Conservation (phyloP, 2,797 vertebrate genomes). For the Alectoris magna region DNA sequence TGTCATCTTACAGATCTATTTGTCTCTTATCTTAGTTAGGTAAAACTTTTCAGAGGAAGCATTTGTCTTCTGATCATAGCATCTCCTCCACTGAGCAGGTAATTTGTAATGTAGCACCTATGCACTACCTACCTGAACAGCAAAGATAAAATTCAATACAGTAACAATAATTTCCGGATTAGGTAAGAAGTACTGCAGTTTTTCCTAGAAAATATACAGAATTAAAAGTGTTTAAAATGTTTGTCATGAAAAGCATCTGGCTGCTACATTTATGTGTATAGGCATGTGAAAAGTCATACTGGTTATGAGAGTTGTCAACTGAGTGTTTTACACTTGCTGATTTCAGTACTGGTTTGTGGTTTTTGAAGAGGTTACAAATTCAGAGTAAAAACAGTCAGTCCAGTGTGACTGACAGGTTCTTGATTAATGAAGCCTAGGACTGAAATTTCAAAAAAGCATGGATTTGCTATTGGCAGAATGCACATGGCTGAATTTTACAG, state of each 20-base stretch:
- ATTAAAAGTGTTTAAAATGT: not conserved
- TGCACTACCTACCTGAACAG: not conserved
- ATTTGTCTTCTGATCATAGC: not conserved
- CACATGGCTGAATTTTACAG: not conserved
- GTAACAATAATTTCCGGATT: not conserved
- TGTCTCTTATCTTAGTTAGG: not conserved
- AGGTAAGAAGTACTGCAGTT: not conserved
- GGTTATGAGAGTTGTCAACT: not conserved
- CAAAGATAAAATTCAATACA: not conserved
- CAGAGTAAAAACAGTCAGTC: not conserved
- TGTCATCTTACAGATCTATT: not conserved
- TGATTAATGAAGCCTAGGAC: not conserved
- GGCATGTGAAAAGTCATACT: not conserved
- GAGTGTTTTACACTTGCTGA: conserved; percentile 1
- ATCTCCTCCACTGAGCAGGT: not conserved
- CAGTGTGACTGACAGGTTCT: not conserved
- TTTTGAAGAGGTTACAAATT: conserved; percentile 25
- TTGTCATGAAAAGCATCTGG: not conserved
- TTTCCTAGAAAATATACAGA: not conserved
- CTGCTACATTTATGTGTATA: not conserved
- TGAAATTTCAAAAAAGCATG: not conserved
- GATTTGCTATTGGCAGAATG: not conserved
- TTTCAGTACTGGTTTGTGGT: conserved; percentile 17
- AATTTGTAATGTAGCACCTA: not conserved
- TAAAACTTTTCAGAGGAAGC: not conserved